A percentile compares a stretch with the other conserved stretches of the same genome.
Conservation (phyloP, 2,113 vertebrate genomes). For the Labrus mixtus region DNA sequence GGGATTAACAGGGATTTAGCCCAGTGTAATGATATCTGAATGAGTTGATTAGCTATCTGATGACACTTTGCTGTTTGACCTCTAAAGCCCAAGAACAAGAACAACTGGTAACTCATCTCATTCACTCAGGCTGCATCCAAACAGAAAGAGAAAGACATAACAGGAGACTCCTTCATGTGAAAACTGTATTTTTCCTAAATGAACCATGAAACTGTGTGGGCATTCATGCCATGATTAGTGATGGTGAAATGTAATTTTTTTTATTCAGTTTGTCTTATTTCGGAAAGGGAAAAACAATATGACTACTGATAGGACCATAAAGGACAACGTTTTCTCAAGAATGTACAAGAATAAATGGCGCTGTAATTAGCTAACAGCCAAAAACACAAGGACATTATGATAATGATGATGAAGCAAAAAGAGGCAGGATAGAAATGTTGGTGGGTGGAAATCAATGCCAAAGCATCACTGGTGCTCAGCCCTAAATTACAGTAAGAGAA, state of each 20-base stretch:
- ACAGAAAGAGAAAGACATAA: background rate
- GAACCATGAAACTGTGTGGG: constrained; percentile 57
- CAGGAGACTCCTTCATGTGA: constrained; percentile 27
- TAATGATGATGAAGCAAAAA: constrained; percentile 5
- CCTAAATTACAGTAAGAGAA: too few relatives aligned
- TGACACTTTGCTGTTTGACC: constrained; percentile 76
- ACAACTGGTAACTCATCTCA: constrained; percentile 51
- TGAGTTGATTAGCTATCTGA: constrained; percentile 81
- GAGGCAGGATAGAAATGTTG: background rate
- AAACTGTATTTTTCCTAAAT: constrained; percentile 29
- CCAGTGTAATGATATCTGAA: constrained; percentile 80
- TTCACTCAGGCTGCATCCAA: constrained; percentile 37
- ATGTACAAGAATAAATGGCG: constrained; percentile 14
- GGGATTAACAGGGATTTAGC: constrained; percentile 82
- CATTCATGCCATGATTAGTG: constrained; percentile 33
- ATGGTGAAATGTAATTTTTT: constrained; percentile 43
- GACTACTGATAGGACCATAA: background rate
- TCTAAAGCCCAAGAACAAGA: constrained; percentile 73
- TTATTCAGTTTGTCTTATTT: constrained; percentile 41
- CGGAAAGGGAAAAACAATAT: constrained; percentile 28
- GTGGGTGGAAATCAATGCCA: background rate
- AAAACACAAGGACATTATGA: constrained; percentile 1
- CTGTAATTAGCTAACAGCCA: constrained; percentile 12
- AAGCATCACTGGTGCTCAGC: background rate
- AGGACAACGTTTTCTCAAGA: constrained; percentile 39